phyloP scores from a whole-genome alignment of 2,113 vertebrate species.

The Monopterus albus region DNA sequence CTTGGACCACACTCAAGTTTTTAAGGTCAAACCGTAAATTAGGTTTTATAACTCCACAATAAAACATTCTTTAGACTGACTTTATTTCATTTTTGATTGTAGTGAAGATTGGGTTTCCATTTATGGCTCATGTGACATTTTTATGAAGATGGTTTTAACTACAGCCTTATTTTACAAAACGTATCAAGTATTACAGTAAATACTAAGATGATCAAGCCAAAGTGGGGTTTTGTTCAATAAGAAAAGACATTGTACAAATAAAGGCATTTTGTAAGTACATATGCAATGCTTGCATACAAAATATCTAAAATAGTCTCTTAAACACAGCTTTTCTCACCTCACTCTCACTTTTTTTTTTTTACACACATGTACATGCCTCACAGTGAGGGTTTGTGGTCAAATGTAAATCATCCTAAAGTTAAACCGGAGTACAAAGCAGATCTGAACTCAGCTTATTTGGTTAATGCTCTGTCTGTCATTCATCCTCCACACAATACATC shows the following conservation, averaged over 20 bases:
- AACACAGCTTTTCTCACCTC: background rate
- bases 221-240: background rate
- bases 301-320: background rate
- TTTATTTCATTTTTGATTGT: slow-evolving; percentile 26
- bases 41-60: slow-evolving; percentile 54
- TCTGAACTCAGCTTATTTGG: slow-evolving; percentile 70
- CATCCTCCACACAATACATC: slow-evolving; percentile 20
- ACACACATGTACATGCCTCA: slow-evolving; percentile 20
- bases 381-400: slow-evolving; percentile 49
- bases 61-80: slow-evolving; percentile 49
- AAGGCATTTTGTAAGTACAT: background rate
- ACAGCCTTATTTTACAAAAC: background rate
- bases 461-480: slow-evolving; percentile 66
- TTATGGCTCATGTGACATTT: slow-evolving; percentile 16
- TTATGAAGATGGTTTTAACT: slow-evolving; percentile 1
- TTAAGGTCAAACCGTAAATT: slow-evolving; percentile 62
- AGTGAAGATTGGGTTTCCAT: slow-evolving; percentile 17
- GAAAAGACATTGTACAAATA: background rate
- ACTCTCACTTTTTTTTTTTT: background rate
- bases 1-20: slow-evolving; percentile 65
- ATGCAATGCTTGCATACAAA: background rate
- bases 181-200: background rate
- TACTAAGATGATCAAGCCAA: background rate
- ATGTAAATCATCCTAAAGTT: slow-evolving; percentile 76
- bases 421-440: slow-evolving; percentile 62